Evolutionary conservation across 2,888 invertebrate genomes (phyloP).

Genomic region (Chironomus tentans): DNA sequence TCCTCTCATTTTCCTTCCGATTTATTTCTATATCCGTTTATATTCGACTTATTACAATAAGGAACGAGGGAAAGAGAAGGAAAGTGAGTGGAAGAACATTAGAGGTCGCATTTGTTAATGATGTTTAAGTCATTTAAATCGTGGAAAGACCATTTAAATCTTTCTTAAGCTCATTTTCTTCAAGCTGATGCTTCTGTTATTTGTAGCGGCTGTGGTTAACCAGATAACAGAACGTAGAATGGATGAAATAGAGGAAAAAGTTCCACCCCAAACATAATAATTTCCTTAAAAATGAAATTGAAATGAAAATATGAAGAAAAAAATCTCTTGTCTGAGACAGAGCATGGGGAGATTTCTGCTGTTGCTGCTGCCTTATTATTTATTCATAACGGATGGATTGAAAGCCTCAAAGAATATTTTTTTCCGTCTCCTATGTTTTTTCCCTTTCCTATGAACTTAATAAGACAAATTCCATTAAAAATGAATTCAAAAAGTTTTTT

Average conservation of each 20-base stretch:
- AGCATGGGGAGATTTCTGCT: background rate
- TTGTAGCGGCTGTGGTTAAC: background rate
- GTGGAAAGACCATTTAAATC: background rate
- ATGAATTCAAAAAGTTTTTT: background rate
- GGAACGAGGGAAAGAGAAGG: no score
- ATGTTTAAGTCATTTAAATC: background rate
- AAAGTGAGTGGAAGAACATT: background rate
- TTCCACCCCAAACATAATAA: background rate
- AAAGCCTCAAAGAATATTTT: background rate
- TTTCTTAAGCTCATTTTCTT: background rate
- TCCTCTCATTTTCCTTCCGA: background rate
- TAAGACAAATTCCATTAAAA: background rate
- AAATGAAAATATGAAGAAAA: background rate
- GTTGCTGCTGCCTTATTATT: background rate
- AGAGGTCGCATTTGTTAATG: background rate
- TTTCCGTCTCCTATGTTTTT: background rate
- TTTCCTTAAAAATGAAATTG: background rate
- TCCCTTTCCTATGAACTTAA: background rate
- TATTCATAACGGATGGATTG: slow-evolving; percentile 7
- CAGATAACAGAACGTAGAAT: background rate
- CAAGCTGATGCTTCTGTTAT: background rate
- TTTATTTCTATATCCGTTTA: background rate
- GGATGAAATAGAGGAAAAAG: background rate
- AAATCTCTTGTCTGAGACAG: background rate
- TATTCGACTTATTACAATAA: no score